Conservation (phyloP, 1,140 invertebrate genomes). For the Marisa cornuarietis region DNA sequence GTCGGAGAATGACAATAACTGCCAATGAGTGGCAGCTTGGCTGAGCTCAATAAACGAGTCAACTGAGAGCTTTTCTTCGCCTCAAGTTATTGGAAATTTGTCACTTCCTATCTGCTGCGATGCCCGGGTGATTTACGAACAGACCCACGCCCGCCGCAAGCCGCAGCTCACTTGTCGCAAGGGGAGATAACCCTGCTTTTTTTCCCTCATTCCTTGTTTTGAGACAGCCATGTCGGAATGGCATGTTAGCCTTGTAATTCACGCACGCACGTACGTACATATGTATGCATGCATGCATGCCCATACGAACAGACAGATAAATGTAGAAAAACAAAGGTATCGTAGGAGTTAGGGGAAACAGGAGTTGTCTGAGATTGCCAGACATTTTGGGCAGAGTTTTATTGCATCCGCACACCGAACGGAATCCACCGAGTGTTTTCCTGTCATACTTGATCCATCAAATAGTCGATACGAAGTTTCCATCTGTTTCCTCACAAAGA, state of each 20-base stretch:
- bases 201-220: too few species aligned
- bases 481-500: too few species aligned
- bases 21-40: too few species aligned
- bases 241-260: not conserved
- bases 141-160: not conserved
- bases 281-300: slow-evolving; percentile 11
- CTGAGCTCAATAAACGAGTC: too few species aligned
- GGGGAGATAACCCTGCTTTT: too few species aligned
- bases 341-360: not conserved
- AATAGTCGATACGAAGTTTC: not conserved
- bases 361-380: not conserved
- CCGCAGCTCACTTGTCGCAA: too few species aligned
- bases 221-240: not conserved
- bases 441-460: not conserved
- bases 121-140: too few species aligned
- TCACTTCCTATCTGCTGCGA: too few species aligned
- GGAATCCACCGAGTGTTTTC: not conserved
- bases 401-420: not conserved
- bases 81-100: too few species aligned
- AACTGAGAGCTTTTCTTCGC: too few species aligned
- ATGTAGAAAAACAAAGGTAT: not conserved
- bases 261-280: not conserved
- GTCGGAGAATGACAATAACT: too few species aligned
- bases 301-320: not conserved
- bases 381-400: not conserved